Evolutionary conservation across 2,113 vertebrate genomes (phyloP).

Genomic region (Rafetus swinhoei): DNA sequence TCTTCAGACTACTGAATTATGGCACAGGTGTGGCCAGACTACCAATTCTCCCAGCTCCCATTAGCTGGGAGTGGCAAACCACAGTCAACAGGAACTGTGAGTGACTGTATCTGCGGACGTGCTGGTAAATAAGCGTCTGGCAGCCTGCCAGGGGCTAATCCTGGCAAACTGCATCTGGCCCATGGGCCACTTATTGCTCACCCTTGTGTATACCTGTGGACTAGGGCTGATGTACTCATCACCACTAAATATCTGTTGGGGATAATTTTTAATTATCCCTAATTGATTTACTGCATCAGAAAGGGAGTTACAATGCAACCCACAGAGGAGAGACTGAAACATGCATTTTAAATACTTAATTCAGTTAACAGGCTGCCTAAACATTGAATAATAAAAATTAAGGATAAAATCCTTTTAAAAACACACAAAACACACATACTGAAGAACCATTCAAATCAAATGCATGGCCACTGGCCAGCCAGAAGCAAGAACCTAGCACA

Average conservation of each 20-base stretch:
- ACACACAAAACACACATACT: not conserved
- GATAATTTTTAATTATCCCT: not conserved
- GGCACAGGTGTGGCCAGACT: not conserved
- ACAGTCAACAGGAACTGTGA: no score
- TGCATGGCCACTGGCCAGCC: not conserved
- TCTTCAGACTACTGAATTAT: not conserved
- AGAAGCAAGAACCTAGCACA: not conserved
- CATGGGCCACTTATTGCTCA: no score
- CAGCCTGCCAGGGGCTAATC: no score
- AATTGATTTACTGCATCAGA: not conserved
- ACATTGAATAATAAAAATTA: not conserved
- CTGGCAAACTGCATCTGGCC: no score
- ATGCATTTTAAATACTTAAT: fast-evolving
- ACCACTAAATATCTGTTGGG: not conserved
- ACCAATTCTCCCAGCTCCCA: not conserved
- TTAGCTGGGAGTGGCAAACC: not conserved
- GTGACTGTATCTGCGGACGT: no score
- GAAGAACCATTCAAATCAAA: not conserved
- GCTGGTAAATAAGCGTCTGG: no score
- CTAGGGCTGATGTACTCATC: not conserved
- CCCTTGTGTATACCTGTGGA: not conserved
- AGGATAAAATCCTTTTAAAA: not conserved
- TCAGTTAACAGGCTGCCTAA: not conserved
- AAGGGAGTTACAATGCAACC: not conserved
- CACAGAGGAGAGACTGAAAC: not conserved